Percentiles rank a stretch among this genome's conserved stretches.
phyloP scores from a whole-genome alignment of 2,888 invertebrate genomes.

The Lathronympha strigana region DNA sequence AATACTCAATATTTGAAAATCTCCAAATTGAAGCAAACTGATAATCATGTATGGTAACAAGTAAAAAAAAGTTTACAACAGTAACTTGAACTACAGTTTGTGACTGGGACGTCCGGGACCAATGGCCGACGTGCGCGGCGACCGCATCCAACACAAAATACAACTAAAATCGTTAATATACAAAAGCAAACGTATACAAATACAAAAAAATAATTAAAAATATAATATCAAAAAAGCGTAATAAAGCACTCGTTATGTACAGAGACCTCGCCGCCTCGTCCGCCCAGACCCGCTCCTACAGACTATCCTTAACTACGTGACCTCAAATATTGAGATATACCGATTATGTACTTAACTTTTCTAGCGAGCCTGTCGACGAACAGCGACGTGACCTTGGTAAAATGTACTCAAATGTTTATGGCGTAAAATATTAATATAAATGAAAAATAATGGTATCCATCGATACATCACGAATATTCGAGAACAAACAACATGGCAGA shows the following conservation, averaged over 20 bases:
- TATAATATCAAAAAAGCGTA: slow-evolving; percentile 78
- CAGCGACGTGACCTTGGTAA: slow-evolving; percentile 18
- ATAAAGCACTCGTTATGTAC: slow-evolving; percentile 79
- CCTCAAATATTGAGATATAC: slow-evolving; percentile 12
- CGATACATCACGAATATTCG: slow-evolving; percentile 29
- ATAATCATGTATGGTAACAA: neutral
- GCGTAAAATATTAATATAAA: slow-evolving; percentile 37
- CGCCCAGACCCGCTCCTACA: neutral
- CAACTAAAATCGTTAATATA: slow-evolving; percentile 49
- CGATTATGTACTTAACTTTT: neutral
- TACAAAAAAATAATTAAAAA: slow-evolving; percentile 57
- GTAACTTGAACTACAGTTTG: neutral
- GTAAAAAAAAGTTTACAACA: neutral
- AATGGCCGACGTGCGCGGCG: slow-evolving; percentile 8
- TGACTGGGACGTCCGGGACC: neutral
- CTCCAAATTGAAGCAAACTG: neutral
- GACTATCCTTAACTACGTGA: slow-evolving; percentile 13
- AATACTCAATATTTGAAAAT: no score
- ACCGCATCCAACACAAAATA: slow-evolving; percentile 29
- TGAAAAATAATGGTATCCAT: slow-evolving; percentile 31
- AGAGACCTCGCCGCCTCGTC: slow-evolving; percentile 47
- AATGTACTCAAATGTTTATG: slow-evolving; percentile 40
- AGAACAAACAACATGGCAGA: slow-evolving; percentile 52
- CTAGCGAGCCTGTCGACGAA: neutral
- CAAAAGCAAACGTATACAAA: slow-evolving; percentile 65